phyloP scores from a whole-genome alignment of 2,113 vertebrate genomes.

The Zeus faber region DNA sequence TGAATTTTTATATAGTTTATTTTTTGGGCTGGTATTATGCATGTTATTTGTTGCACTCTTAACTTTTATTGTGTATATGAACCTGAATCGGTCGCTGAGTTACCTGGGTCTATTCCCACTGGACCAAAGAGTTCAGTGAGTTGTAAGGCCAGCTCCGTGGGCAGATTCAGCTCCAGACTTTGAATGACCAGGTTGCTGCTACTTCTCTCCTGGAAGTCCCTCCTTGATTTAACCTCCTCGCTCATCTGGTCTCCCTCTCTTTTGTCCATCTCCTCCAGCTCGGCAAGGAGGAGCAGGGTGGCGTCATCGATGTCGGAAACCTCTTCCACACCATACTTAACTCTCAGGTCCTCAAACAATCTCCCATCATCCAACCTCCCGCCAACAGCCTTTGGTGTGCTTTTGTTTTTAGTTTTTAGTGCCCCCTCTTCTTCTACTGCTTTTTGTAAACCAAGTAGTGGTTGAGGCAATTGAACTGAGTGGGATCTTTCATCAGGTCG shows the following conservation, averaged over 20 bases:
- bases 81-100: slow-evolving; percentile 13
- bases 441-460: background rate
- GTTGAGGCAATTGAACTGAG: slow-evolving; percentile 8
- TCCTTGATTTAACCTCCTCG: slow-evolving; percentile 13
- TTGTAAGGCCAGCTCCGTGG: slow-evolving; percentile 91
- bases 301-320: slow-evolving; percentile 45
- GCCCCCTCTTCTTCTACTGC: slow-evolving; percentile 1
- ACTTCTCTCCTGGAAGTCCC: slow-evolving; percentile 16
- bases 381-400: slow-evolving; percentile 4
- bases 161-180: slow-evolving; percentile 86
- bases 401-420: slow-evolving; percentile 9
- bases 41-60: background rate
- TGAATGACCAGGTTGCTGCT: slow-evolving; percentile 77
- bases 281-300: slow-evolving; percentile 46
- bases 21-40: background rate
- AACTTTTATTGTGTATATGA: background rate
- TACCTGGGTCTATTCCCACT: slow-evolving; percentile 93
- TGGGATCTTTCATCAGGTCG: slow-evolving; percentile 7
- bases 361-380: slow-evolving; percentile 16
- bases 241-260: slow-evolving; percentile 36
- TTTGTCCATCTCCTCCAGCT: slow-evolving; percentile 56
- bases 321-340: slow-evolving; percentile 26
- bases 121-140: slow-evolving; percentile 94
- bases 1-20: too few relatives aligned
- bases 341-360: slow-evolving; percentile 12